These are phyloP conservation scores for Crotalus adamanteus DNA, from an alignment of 2,797 vertebrate species.

Conservation along the genomic window DNA sequence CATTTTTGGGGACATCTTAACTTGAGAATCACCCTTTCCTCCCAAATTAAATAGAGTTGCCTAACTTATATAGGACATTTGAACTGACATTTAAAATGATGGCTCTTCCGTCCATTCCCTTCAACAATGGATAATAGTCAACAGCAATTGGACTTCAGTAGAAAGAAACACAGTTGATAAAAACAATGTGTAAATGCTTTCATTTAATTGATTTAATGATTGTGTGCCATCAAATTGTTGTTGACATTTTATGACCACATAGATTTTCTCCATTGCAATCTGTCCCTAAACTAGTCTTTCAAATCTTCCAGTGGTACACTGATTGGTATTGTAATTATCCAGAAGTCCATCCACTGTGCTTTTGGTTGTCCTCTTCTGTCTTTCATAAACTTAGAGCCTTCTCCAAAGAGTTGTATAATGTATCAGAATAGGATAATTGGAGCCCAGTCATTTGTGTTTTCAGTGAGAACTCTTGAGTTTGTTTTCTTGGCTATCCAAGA, in stretches of 20 bases:
- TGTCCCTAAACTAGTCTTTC: neutral
- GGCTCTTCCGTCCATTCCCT: neutral
- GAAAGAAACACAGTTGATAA: neutral
- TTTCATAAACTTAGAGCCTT: neutral
- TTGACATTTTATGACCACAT: neutral
- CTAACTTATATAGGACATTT: neutral
- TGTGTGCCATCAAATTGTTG: neutral
- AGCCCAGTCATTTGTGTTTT: neutral
- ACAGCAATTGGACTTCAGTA: neutral
- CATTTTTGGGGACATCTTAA: neutral
- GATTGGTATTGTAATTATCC: neutral
- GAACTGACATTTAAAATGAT: neutral
- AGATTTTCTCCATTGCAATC: neutral
- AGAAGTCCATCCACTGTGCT: neutral
- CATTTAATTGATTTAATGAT: neutral
- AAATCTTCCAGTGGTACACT: neutral
- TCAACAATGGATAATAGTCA: neutral
- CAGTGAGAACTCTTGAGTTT: neutral
- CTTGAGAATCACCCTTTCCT: neutral
- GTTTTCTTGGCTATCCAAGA: neutral
- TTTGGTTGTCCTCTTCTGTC: neutral
- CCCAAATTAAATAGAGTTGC: neutral
- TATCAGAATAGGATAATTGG: neutral
- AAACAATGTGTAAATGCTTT: neutral
- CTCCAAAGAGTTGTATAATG: neutral